Conservation (phyloP, 2,113 vertebrate genomes). For the Taurulus bubalis region DNA sequence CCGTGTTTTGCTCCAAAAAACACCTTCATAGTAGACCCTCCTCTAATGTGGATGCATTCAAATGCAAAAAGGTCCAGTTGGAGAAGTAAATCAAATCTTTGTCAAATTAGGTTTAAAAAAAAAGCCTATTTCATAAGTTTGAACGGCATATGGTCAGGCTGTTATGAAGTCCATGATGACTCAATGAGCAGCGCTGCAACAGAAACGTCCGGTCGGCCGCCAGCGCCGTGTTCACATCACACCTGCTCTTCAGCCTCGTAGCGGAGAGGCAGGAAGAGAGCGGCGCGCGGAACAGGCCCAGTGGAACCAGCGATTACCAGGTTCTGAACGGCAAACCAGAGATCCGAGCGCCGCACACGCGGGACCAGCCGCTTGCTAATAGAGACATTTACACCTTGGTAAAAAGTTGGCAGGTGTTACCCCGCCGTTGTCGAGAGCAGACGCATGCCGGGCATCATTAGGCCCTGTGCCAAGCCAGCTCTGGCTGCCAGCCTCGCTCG, state of each 20-base stretch:
- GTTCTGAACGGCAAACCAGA: conserved; percentile 75
- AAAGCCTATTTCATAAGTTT: background rate
- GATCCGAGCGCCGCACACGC: conserved; percentile 87
- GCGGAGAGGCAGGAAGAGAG: too few species aligned
- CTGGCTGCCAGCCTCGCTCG: conserved; percentile 85
- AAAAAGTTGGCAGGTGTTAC: conserved; percentile 97
- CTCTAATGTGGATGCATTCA: background rate
- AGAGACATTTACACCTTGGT: conserved; percentile 99
- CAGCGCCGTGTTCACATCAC: too few species aligned
- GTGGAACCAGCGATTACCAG: conserved; percentile 72
- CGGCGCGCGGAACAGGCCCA: conserved; percentile 70
- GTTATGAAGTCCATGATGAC: background rate
- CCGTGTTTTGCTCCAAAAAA: background rate
- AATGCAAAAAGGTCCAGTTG: background rate
- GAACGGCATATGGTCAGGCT: background rate
- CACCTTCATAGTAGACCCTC: background rate
- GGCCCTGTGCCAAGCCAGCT: conserved; percentile 93
- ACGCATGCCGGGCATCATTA: conserved; percentile 96
- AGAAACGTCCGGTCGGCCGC: background rate
- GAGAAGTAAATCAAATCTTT: background rate
- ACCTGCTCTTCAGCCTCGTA: conserved; percentile 56
- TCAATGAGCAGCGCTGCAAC: conserved; percentile 16
- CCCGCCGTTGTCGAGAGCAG: conserved; percentile 92
- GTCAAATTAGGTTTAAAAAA: background rate
- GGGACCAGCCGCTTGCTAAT: conserved; percentile 91